Evolutionary conservation across 2,888 invertebrate species (phyloP).

Genomic region (Zaprionus lineosus): DNA sequence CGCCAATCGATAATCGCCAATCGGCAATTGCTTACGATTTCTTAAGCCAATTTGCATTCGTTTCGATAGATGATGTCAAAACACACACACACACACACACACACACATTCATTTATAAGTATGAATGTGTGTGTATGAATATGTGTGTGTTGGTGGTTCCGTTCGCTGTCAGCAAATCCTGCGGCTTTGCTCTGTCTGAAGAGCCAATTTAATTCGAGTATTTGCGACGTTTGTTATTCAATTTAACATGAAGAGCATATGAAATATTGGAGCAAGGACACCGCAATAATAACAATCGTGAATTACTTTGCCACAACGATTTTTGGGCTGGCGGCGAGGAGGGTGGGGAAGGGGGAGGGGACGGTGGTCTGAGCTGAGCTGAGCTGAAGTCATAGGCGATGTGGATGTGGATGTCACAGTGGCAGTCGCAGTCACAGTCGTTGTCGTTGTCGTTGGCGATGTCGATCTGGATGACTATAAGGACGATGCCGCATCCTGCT

Average conservation of each 20-base stretch:
- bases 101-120: no score
- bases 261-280: conserved; percentile 48
- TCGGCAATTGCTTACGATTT: no score
- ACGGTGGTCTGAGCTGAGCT: no score
- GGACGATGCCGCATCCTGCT: conserved; percentile 42
- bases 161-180: conserved; percentile 1
- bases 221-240: conserved; percentile 62
- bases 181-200: conserved; percentile 40
- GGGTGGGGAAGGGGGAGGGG: no score
- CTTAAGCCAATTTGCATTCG: conserved; percentile 38
- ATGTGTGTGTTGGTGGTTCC: background rate
- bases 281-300: conserved; percentile 70
- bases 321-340: no score
- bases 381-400: no score
- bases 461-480: conserved; percentile 25
- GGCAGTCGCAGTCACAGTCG: conserved; percentile 24
- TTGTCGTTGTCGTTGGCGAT: conserved; percentile 17
- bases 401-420: conserved; percentile 9
- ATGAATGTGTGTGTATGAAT: background rate
- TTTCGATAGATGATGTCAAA: no score
- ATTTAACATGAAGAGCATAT: conserved; percentile 59
- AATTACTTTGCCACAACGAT: no score
- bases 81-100: no score
- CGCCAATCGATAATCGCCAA: no score
- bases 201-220: conserved; percentile 68